Evolutionary conservation across 2,888 invertebrate genomes (phyloP).

Genomic region (Sphecodes monilicornis): DNA sequence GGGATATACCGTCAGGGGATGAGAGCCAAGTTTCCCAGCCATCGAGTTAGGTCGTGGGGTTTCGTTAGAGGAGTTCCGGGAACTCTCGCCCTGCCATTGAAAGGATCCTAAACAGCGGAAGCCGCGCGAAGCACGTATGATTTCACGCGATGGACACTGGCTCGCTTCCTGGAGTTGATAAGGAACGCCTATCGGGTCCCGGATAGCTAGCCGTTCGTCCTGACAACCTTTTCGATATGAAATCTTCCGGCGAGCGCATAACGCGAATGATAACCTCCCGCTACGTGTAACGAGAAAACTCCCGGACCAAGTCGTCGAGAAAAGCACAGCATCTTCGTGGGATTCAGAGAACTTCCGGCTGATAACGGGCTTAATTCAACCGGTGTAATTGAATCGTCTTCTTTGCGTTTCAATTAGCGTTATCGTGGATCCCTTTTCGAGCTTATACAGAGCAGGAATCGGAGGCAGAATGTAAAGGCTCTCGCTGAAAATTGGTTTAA

Average conservation of each 20-base stretch:
- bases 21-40: conserved; percentile 15
- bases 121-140: not conserved
- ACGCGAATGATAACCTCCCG: conserved; percentile 5
- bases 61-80: conserved; percentile 45
- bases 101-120: conserved; percentile 34
- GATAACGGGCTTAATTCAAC: not conserved
- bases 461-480: not conserved
- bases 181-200: not conserved
- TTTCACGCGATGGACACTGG: conserved; percentile 15
- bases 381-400: conserved; percentile 2
- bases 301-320: not conserved
- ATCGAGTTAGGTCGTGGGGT: conserved; percentile 27
- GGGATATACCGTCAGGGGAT: conserved; percentile 11
- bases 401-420: not conserved
- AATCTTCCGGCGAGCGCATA: not conserved
- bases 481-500: not conserved
- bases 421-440: not conserved
- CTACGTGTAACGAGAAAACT: conserved; percentile 19
- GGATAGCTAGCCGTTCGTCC: not conserved
- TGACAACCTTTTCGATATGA: conserved; percentile 20
- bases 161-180: conserved; percentile 8
- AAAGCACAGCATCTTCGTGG: not conserved
- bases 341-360: not conserved
- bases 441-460: not conserved
- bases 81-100: conserved; percentile 15